Base-by-base conservation (phyloP, 2,888 invertebrate genomes). In the Seira musarum region DNA sequence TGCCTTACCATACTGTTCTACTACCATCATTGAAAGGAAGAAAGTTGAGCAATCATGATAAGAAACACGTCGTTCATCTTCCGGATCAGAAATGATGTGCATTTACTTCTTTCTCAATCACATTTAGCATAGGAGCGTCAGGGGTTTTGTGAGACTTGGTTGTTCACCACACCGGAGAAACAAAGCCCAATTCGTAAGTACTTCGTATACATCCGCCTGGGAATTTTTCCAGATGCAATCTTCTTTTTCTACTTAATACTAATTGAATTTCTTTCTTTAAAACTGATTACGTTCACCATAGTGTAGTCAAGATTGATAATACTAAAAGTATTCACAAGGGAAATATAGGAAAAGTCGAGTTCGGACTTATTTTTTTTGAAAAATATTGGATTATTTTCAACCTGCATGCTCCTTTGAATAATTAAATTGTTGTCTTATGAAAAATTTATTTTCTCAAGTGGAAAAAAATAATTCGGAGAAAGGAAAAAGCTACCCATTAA, bases 141-240 rank as follows among this genome's bases (percentile, higher is more conserved):
- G 57, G 17, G 57, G 17, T 57, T 57, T 57, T n/a, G 17, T 57
- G 57, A 57, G 57, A 57, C n/a, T 40, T n/a, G n/a, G n/a, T n/a
- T n/a, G n/a, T n/a, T n/a, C n/a, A n/a, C n/a, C n/a, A n/a, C n/a
- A n/a, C n/a, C n/a, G n/a, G n/a, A n/a, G n/a, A n/a, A n/a, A n/a
- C n/a, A n/a, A n/a, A n/a, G n/a, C n/a, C n/a, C n/a, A n/a, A n/a
- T n/a, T n/a, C n/a, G n/a, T 5, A 40, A 40, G 13, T 64, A 17
- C 21, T 25, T 63, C 46, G 57, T 35, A 57, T 74, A 65, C 24
- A 6, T 40, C 21, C 24, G 25, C 63, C 24, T 78, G 71, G 60
- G 77, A 73, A 73, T 57, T 17, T 8, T 24, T 60, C 68, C 65
- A 71, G 60, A 49, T 76, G 73, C 30, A 24, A 40, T 21, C n/a